Conservation (phyloP, 2,888 invertebrate species). For the Stomorhina lunata region DNA sequence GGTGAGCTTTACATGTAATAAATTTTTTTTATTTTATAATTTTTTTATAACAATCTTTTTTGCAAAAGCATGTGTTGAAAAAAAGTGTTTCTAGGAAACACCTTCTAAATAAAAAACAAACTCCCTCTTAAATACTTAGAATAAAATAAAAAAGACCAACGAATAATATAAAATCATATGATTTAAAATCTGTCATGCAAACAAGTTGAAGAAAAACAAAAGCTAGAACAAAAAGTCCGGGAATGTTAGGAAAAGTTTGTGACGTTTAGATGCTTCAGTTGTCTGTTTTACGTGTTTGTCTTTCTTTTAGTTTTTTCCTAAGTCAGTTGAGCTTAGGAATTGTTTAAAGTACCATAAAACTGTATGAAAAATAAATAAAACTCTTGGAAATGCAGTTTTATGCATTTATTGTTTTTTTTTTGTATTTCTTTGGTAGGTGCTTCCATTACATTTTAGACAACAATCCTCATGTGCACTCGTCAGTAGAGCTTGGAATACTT, state of each 20-base stretch:
- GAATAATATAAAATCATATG: not conserved
- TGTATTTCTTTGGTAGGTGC: slow-evolving; percentile 36
- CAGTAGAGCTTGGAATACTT: slow-evolving; percentile 38
- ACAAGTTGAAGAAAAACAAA: not conserved
- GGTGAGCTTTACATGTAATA: slow-evolving; percentile 84
- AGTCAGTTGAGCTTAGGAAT: too few species aligned
- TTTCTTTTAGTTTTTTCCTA: too few species aligned
- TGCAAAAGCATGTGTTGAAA: slow-evolving; percentile 49
- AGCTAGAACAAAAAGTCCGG: not conserved
- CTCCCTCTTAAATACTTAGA: slow-evolving; percentile 32
- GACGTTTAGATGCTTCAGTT: not conserved
- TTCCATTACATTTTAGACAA: slow-evolving; percentile 43
- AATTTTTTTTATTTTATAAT: slow-evolving; percentile 27
- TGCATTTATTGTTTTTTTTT: slow-evolving; percentile 13
- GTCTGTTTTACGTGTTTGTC: too few species aligned
- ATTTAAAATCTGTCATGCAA: slow-evolving; percentile 9
- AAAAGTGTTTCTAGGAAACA: slow-evolving; percentile 61
- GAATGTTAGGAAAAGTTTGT: too few species aligned
- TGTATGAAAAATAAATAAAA: slow-evolving; percentile 27
- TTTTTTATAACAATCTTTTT: slow-evolving; percentile 44
- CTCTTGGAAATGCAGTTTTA: slow-evolving; percentile 50
- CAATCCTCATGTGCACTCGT: slow-evolving; percentile 41
- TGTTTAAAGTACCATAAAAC: slow-evolving; percentile 2
- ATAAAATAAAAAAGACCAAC: not conserved
- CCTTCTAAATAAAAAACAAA: slow-evolving; percentile 50